A percentile compares a stretch with the other conserved stretches of the same genome.
These are phyloP conservation scores for Dolichopus griseipennis DNA, from an alignment of 2,888 invertebrate species.

Conservation along the genomic window DNA sequence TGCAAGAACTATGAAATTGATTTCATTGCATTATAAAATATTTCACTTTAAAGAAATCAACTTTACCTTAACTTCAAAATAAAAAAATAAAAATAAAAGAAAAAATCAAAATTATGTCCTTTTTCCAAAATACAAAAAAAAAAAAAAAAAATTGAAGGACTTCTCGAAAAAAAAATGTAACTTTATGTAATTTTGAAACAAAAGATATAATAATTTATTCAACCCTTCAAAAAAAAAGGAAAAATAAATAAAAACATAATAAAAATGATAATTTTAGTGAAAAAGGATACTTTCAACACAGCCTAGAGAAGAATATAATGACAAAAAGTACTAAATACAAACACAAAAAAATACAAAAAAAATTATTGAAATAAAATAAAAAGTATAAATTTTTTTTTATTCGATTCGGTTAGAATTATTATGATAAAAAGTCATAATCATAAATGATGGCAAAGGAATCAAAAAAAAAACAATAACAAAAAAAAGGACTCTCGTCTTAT, in stretches of 20 bases:
- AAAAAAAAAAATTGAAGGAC: too few relatives aligned
- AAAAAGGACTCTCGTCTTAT: not conserved
- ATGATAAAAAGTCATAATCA: slow-evolving; percentile 1
- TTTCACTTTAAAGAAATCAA: too few relatives aligned
- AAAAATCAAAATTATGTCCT: too few relatives aligned
- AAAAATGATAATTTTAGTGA: not conserved
- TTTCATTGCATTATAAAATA: too few relatives aligned
- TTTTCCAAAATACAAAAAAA: too few relatives aligned
- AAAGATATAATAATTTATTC: not conserved
- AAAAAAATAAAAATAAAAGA: too few relatives aligned
- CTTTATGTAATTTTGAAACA: not conserved
- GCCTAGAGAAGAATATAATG: not conserved
- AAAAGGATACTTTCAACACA: not conserved
- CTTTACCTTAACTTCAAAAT: too few relatives aligned
- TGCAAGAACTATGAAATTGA: too few relatives aligned
- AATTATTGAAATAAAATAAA: not conserved
- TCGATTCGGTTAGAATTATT: not conserved
- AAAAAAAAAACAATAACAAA: not conserved
- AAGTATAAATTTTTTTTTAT: slow-evolving; percentile 2
- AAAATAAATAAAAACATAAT: not conserved
- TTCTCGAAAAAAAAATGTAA: too few relatives aligned
- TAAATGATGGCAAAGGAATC: not conserved
- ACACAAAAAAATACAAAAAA: not conserved
- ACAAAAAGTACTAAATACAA: not conserved
- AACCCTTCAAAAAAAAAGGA: not conserved